Base-by-base conservation (phyloP, 2,888 invertebrate genomes). In the Slavum lentiscoides region DNA sequence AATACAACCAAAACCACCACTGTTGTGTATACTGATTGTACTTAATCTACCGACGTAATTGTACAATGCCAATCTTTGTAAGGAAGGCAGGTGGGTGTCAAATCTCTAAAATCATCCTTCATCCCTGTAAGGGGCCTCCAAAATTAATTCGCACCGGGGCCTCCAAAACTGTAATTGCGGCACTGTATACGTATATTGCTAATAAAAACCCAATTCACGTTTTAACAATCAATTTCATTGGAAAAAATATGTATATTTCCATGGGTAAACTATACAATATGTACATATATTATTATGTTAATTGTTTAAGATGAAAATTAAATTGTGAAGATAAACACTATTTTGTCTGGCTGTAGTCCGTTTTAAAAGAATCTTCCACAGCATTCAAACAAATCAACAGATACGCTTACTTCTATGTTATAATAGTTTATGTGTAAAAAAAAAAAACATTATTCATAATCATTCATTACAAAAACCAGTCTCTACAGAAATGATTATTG, bases 331-430 rank as follows among this genome's bases (percentile, higher is more conserved):
- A 74, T 53, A 64, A 53, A 53, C 37, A 53, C 37, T 64, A 62
- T 74, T 21, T 15, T 74, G 74, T 74, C 37, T 74, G 74, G 64
- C 74, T 74, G 74, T 53, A 74, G 74, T 64, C 74, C 53, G 53
- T 64, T 64, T 30, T 64, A 74, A 23, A 62, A 62, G n/a, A 64
- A 64, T 74, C 64, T 53, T 74, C 74, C 43, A 74, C 74, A 74
- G 74, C 37, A 37, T 37, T 64, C 74, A 74, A 74, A 74, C 74
- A 74, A 62, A 3, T 73, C 23, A 62, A 53, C 19, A 43, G 49
- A n/a, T 74, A 30, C 30, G 53, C 64, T 74, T 74, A 74, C 17
- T 9, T 21, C 30, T 74, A 74, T 30, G n/a, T 62, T 64, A 53
- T 37, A 62, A 53, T 21, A 62, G n/a, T 53, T 23, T 53, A 74